Evolutionary conservation across 2,113 vertebrate genomes (phyloP).

Genomic region (Vireo altiloquus): DNA sequence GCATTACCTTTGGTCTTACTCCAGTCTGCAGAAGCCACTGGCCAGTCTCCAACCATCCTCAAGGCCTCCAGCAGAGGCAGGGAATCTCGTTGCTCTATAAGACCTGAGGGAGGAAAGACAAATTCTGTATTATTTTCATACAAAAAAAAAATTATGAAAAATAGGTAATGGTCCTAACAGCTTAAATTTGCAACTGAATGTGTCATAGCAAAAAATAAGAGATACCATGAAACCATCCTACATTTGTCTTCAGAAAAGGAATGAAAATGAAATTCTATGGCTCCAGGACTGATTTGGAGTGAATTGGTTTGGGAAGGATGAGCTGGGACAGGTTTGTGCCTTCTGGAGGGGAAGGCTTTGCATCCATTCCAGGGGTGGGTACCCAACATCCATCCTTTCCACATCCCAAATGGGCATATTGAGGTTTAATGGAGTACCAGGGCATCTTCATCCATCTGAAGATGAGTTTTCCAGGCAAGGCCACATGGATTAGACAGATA

Average conservation of each 20-base stretch:
- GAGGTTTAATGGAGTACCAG: background rate
- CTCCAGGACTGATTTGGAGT: background rate
- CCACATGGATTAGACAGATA: background rate
- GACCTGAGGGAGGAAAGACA: constrained; percentile 49
- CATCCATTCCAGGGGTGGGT: background rate
- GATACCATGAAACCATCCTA: background rate
- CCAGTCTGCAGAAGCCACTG: constrained; percentile 88
- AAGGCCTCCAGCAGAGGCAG: constrained; percentile 85
- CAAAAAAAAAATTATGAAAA: background rate
- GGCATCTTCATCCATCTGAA: background rate
- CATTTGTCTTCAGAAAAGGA: background rate
- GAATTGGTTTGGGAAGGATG: background rate
- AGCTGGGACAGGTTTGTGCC: background rate
- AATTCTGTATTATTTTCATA: background rate
- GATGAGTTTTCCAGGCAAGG: background rate
- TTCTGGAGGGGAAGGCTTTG: background rate
- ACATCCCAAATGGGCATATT: background rate
- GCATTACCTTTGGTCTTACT: constrained; percentile 68
- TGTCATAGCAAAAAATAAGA: background rate
- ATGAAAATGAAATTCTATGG: background rate
- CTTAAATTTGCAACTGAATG: background rate
- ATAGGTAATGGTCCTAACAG: background rate
- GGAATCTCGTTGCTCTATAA: constrained; percentile 90
- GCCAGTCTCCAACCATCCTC: constrained; percentile 85
- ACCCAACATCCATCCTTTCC: background rate